Evolutionary conservation across 2,888 invertebrate genomes (phyloP).

Genomic region (Perdita meconis): DNA sequence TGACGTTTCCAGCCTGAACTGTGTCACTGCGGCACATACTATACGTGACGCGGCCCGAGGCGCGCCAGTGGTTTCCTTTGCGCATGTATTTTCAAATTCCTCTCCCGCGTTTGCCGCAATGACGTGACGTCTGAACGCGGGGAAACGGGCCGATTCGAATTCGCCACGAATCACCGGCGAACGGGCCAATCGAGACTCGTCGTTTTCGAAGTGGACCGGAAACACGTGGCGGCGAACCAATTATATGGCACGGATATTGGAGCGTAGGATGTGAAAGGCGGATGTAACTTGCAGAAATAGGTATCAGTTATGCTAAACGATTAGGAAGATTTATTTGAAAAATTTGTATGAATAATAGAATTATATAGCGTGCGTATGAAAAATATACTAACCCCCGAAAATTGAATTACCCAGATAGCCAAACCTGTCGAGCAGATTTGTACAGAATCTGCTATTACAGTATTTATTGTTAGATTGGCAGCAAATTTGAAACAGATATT

Average conservation of each 20-base stretch:
- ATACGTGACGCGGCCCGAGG: slow-evolving; percentile 19
- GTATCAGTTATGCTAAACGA: too few relatives aligned
- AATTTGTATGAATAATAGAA: too few relatives aligned
- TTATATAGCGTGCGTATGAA: too few relatives aligned
- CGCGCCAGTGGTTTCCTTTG: slow-evolving; percentile 14
- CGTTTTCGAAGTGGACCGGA: background rate
- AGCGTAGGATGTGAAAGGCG: too few relatives aligned
- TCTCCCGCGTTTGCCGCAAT: slow-evolving; percentile 14
- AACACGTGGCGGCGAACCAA: slow-evolving; percentile 21
- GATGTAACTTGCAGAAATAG: too few relatives aligned
- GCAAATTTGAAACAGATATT: too few relatives aligned
- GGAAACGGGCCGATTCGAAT: slow-evolving; percentile 29
- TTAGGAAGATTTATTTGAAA: too few relatives aligned
- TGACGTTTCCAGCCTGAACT: slow-evolving; percentile 72
- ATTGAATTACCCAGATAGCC: too few relatives aligned
- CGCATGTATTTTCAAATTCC: slow-evolving; percentile 40
- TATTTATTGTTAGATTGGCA: too few relatives aligned
- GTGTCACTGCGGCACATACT: slow-evolving; percentile 51
- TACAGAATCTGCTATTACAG: too few relatives aligned
- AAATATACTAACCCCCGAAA: too few relatives aligned
- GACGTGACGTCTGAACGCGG: background rate
- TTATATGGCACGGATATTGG: background rate
- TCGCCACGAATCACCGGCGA: background rate
- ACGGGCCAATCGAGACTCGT: slow-evolving; percentile 2
- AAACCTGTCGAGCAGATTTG: too few relatives aligned